phyloP scores from a whole-genome alignment of 2,113 vertebrate species.

The Melanerpes aurifrons region DNA sequence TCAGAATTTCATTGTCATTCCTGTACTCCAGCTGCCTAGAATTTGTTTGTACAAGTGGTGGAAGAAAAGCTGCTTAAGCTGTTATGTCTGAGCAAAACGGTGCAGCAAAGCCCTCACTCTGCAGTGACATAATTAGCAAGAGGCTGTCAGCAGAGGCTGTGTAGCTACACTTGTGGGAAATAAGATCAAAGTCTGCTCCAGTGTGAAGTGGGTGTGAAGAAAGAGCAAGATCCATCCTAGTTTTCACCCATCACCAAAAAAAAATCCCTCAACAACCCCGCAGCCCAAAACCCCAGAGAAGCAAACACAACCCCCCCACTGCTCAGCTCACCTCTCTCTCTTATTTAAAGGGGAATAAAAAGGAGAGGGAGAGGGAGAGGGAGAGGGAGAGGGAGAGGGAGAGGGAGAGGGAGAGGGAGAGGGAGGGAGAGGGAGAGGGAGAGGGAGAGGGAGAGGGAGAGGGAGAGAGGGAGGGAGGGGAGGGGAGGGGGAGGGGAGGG shows the following conservation, averaged over 20 bases:
- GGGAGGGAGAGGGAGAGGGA: too few species aligned
- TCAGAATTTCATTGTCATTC: neutral
- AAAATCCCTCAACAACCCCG: too few species aligned
- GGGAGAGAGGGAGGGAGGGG: too few species aligned
- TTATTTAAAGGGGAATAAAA: neutral
- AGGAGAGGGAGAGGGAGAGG: too few species aligned
- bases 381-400: too few species aligned
- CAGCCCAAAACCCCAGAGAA: neutral
- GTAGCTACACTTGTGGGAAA: constrained; percentile 36
- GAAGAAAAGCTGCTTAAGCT: constrained; percentile 23
- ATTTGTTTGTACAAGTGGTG: constrained; percentile 2
- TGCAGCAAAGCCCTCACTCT: constrained; percentile 1
- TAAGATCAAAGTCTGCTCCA: constrained; percentile 52
- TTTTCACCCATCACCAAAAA: constrained; percentile 23
- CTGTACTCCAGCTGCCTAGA: neutral
- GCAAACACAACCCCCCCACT: neutral
- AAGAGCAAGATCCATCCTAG: constrained; percentile 33
- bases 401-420: too few species aligned
- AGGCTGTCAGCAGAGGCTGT: constrained; percentile 24
- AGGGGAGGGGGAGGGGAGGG: too few species aligned
- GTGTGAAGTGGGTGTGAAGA: neutral
- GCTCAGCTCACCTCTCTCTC: neutral
- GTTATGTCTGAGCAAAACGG: constrained; percentile 52
- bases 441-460: too few species aligned
- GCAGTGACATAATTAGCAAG: constrained; percentile 52